These are phyloP conservation scores for Octonoba sinensis DNA, from an alignment of 2,888 invertebrate species.

Conservation along the genomic window DNA sequence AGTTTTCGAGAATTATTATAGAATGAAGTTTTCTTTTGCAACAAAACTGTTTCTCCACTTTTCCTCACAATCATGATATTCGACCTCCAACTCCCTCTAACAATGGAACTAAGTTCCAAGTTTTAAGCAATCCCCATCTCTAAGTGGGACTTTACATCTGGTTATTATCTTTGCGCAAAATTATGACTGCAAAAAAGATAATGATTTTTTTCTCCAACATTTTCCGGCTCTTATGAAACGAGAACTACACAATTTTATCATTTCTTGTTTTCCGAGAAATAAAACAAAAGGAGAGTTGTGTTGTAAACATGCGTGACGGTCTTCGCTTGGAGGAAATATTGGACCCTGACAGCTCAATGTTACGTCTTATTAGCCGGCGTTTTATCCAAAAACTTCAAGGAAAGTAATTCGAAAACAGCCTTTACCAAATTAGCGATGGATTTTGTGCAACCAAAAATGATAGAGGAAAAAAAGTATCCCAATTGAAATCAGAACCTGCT, in stretches of 20 bases:
- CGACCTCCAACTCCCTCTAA: conserved; percentile 46
- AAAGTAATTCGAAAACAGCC: conserved; percentile 9
- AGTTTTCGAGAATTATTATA: too few species aligned
- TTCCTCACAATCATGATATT: conserved; percentile 40
- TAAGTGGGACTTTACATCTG: conserved; percentile 44
- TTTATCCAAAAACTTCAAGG: conserved; percentile 52
- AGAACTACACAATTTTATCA: conserved; percentile 20
- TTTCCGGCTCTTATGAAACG: conserved; percentile 56
- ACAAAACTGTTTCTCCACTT: conserved; percentile 1
- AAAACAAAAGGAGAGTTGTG: conserved; percentile 57
- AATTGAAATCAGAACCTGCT: too few species aligned
- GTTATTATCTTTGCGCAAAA: conserved; percentile 46
- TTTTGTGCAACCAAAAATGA: too few species aligned
- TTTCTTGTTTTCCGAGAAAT: conserved; percentile 40
- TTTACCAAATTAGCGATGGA: too few species aligned
- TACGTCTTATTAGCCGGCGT: conserved; percentile 52
- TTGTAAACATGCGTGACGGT: conserved; percentile 60
- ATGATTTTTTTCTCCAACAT: conserved; percentile 47
- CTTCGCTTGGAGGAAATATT: conserved; percentile 44
- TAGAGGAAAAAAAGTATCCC: too few species aligned
- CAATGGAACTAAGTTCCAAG: conserved; percentile 34
- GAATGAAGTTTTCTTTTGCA: too few species aligned
- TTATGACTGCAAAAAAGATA: conserved; percentile 46
- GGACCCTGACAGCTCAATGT: conserved; percentile 54
- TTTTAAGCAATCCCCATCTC: conserved; percentile 36